Percentiles rank a stretch among this genome's conserved stretches.
Evolutionary conservation across 2,888 invertebrate genomes (phyloP).

Genomic region (Piscicola geometra): DNA sequence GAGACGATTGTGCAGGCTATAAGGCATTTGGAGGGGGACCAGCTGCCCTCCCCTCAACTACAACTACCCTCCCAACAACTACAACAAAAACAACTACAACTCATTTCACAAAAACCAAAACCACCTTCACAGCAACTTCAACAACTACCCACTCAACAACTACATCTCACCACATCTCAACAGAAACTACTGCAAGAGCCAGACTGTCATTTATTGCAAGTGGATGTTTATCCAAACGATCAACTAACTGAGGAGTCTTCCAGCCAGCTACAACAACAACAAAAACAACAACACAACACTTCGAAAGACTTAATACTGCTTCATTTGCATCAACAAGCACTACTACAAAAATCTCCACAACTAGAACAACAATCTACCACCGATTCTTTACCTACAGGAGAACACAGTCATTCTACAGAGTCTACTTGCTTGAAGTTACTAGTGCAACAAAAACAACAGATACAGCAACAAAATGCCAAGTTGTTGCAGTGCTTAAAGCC

Average conservation of each 20-base stretch:
- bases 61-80: not conserved
- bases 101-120: not conserved
- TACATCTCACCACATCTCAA: not conserved
- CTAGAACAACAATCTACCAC: too few species aligned
- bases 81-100: slow-evolving; percentile 4
- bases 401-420: not conserved
- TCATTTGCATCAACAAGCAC: too few species aligned
- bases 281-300: too few species aligned
- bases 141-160: not conserved
- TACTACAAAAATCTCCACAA: too few species aligned
- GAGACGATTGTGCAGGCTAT: slow-evolving; percentile 98
- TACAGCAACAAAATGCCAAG: not conserved
- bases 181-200: not conserved
- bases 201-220: too few species aligned
- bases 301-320: too few species aligned
- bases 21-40: slow-evolving; percentile 87
- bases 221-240: too few species aligned
- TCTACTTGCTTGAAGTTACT: slow-evolving; percentile 6
- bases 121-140: not conserved
- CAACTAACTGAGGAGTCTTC: too few species aligned
- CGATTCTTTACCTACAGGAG: too few species aligned
- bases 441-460: slow-evolving; percentile 15
- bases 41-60: not conserved
- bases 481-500: slow-evolving; percentile 14
- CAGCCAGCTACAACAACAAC: too few species aligned